Evolutionary conservation across 2,888 invertebrate genomes (phyloP), one percentile per base, ranked within the genome.

Genomic region (Laothoe populi): DNA sequence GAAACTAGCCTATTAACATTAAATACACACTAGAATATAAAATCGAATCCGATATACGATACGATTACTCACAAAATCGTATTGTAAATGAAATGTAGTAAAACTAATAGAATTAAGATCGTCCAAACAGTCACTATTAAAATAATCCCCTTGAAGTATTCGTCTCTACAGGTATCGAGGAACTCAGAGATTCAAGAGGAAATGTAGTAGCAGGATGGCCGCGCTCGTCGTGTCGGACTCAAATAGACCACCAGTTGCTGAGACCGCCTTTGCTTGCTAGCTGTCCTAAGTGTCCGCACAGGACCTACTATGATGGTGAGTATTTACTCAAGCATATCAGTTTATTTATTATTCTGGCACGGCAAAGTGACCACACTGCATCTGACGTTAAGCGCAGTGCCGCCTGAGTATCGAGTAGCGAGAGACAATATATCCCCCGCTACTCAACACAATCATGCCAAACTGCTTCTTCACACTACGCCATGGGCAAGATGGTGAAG

Each of bases 251-350:
- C 75, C 84, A 66, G 69, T 86, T 70, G 91, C 90, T 61, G 92
- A 92, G 82, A 92, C 92, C 73, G 84, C 84, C 73, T 92, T 92
- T 70, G 90, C 88, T 83, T 92, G 92, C 84, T 92, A 92, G 90
- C 83, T 92, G 91, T 74, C 88, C 89, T 21, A 78, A 83, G 62
- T 91, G 91, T 69, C 84, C 87, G 1, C 83, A 87, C 60, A 70
- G 81, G 53, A 81, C 81, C 1, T 81, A 79, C 63, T 90, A 89
- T 66, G 89, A 90, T 64, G 89, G 90, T 90, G 66, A 82, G 71
- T 62, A 13, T 19, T 44, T 61, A 24, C 26, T n/a, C n/a, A n/a
- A n/a, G n/a, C n/a, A n/a, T n/a, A n/a, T 57, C 38, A 57, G 61
- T 66, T 62, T 64, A 64, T 63, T 26, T 4, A 26, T 26, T 4